Percentiles rank a stretch among this genome's conserved stretches.
Evolutionary conservation across 2,113 vertebrate genomes (phyloP).

Genomic region (Callipepla californica): DNA sequence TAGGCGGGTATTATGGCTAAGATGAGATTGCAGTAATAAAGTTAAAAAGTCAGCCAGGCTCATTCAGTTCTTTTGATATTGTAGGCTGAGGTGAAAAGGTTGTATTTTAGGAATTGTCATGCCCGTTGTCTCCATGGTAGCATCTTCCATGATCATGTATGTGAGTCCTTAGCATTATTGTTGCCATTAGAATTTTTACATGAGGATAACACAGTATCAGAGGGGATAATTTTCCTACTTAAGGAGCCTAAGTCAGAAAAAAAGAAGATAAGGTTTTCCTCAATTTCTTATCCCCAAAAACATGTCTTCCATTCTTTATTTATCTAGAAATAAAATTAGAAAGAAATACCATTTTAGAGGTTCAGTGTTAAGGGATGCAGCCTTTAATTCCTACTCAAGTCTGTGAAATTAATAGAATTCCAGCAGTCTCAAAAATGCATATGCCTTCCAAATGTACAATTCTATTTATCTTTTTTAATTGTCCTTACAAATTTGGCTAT

Average conservation of each 20-base stretch:
- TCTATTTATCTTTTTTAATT: neutral
- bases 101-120: neutral
- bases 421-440: neutral
- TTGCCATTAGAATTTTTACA: neutral
- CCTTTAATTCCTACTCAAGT: neutral
- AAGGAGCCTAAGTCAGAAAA: neutral
- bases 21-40: neutral
- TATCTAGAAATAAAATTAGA: neutral
- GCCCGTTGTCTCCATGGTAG: neutral
- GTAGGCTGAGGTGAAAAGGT: neutral
- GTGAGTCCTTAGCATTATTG: neutral
- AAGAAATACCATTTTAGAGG: neutral
- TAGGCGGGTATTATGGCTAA: neutral
- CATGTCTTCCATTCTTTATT: neutral
- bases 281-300: neutral
- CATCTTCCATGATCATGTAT: neutral
- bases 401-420: neutral
- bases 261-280: neutral
- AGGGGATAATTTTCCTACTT: neutral
- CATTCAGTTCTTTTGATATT: neutral
- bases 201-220: neutral
- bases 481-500: neutral
- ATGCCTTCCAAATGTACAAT: neutral
- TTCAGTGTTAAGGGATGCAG: neutral
- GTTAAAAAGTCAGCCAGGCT: neutral